Base-by-base conservation (phyloP, 2,888 invertebrate genomes). In the Malthinus seriepunctatus region DNA sequence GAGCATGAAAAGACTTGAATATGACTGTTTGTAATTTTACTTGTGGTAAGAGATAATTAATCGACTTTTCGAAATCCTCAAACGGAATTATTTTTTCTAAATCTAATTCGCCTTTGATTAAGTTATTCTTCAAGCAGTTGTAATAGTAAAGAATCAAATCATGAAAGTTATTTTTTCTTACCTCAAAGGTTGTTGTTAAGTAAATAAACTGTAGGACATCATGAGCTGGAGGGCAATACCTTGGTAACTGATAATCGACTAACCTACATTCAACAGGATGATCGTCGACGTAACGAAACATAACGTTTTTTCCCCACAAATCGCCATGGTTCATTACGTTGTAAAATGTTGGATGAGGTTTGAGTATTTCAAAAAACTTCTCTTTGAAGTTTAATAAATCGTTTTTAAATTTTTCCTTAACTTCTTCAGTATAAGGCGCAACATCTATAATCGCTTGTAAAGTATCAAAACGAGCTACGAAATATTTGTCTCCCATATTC, bases 161-260 rank as follows among this genome's bases (percentile, higher is more conserved):
- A 3, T 52, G 12, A 8, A 60, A 48, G 47, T 65, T 60, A 11
- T 64, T 56, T 10, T 59, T 56, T 50, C 71, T 59, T 0, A 56
- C 62, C 31, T 52, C 44, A 34, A 60, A 51, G 23, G 64, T 57
- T 3, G 70, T 62, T 33, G 60, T 65, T 23, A 65, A 52, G 46
- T 69, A 67, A 31, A 73, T 42, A 8, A 71, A 60, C 32, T 58
- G 60, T 72, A 84, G 80, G 1, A 87, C 76, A 68, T 90, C 89
- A 15, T 86, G 79, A 11, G 85, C 83, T 0, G 87, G 85, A 0
- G 88, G 87, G 12, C 84, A 84, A 71, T 85, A 88, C 51, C 72
- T 62, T 7, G 69, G 62, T 8, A 66, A 60, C 65, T 76, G 75
- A 58, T 69, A 77, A 64, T 76, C 76, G 4, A 76, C 56, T 5